phyloP scores from a whole-genome alignment of 2,797 vertebrate genomes.

The Syngnathus rostellatus region DNA sequence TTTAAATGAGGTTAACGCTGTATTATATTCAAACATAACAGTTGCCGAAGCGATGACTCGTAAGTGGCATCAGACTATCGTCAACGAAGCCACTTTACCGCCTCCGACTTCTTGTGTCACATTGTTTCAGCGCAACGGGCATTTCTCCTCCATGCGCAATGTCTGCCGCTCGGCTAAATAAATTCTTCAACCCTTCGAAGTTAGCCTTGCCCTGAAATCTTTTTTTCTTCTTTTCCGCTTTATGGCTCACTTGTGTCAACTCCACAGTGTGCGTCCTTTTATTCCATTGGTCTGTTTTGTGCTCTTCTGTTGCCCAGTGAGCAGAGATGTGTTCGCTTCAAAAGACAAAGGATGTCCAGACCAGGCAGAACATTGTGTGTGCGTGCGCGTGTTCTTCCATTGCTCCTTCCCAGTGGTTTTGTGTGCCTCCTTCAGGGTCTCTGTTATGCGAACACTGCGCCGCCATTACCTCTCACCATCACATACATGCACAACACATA shows the following conservation, averaged over 20 bases:
- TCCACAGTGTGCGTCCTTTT: neutral
- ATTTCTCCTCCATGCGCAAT: neutral
- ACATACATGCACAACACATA: conserved; percentile 15
- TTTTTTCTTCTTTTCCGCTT: neutral
- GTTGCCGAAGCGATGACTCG: no score
- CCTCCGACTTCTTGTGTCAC: neutral
- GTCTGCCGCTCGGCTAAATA: neutral
- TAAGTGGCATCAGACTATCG: no score
- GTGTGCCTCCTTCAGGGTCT: neutral
- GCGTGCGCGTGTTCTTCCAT: conserved; percentile 16
- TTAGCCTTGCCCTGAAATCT: neutral
- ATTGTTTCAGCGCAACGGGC: neutral
- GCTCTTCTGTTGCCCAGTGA: neutral
- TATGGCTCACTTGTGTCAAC: neutral
- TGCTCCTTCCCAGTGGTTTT: neutral
- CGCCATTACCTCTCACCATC: conserved; percentile 53
- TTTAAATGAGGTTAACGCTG: no score
- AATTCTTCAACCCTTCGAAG: neutral
- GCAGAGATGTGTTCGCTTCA: neutral
- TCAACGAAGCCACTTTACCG: neutral
- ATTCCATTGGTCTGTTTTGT: neutral
- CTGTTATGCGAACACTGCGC: conserved; percentile 30
- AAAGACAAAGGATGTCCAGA: conserved; percentile 4
- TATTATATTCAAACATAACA: no score
- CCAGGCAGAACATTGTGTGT: conserved; percentile 3